These are phyloP conservation scores for Glaucomys volans DNA, from an alignment of 2,113 vertebrate genomes.

Conservation along the genomic window DNA sequence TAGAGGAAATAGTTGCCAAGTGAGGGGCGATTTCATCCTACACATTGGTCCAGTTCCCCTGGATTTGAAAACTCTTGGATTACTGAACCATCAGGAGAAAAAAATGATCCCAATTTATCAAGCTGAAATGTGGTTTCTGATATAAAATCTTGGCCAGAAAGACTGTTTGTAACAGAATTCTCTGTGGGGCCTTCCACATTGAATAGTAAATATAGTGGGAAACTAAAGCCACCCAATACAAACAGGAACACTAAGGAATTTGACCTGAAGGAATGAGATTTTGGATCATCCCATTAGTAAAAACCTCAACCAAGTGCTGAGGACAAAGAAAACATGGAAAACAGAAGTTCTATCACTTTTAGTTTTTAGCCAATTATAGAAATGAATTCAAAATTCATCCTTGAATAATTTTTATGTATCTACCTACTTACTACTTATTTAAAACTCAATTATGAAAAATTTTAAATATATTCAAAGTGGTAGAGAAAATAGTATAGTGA, in stretches of 20 bases:
- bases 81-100: neutral
- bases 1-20: neutral
- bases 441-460: neutral
- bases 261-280: neutral
- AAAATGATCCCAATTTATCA: neutral
- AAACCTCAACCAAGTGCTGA: neutral
- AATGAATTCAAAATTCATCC: neutral
- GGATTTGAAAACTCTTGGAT: neutral
- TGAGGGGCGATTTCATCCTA: neutral
- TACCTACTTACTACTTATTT: neutral
- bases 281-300: neutral
- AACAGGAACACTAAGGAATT: neutral
- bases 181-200: neutral
- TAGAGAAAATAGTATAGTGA: neutral
- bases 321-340: neutral
- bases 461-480: neutral
- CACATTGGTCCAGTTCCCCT: neutral
- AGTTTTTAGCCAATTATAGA: neutral
- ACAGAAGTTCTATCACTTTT: neutral
- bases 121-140: neutral
- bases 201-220: neutral
- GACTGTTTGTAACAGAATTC: neutral
- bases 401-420: neutral
- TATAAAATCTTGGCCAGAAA: neutral
- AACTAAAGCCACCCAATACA: neutral